These are phyloP conservation scores for Schizopygopsis pylzovi DNA, from an alignment of 2,797 vertebrate genomes.

Conservation along the genomic window DNA sequence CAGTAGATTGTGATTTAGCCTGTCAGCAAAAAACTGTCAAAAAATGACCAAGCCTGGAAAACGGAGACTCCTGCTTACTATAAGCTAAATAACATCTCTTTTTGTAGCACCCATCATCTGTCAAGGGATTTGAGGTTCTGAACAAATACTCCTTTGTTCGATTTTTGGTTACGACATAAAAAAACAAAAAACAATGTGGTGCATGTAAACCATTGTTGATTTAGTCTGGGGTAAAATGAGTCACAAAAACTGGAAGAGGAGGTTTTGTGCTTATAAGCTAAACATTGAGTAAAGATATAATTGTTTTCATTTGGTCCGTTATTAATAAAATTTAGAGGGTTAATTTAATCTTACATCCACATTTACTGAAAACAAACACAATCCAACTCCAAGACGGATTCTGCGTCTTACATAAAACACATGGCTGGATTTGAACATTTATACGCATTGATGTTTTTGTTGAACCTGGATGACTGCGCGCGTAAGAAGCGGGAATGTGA, in stretches of 20 bases:
- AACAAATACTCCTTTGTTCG: background rate
- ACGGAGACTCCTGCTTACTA: background rate
- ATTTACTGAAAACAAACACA: background rate
- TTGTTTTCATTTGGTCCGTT: background rate
- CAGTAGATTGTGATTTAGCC: constrained; percentile 11
- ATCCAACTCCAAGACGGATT: constrained; percentile 13
- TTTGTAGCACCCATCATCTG: background rate
- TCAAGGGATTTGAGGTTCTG: constrained; percentile 8
- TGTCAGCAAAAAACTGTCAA: constrained; percentile 11
- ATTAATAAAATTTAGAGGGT: background rate
- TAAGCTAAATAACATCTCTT: constrained; percentile 16
- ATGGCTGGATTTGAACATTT: constrained; percentile 40
- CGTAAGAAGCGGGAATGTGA: constrained; percentile 34
- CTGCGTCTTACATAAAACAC: constrained; percentile 18
- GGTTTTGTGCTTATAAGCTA: constrained; percentile 12
- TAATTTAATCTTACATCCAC: constrained; percentile 11
- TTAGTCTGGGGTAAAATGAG: constrained; percentile 1
- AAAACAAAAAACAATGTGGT: background rate
- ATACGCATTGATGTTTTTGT: constrained; percentile 46
- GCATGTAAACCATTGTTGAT: background rate
- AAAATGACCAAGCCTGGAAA: constrained; percentile 36
- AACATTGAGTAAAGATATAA: background rate
- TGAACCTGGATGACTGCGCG: constrained; percentile 45
- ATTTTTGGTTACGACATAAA: background rate
- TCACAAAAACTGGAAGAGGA: background rate